Conservation (phyloP, 2,797 vertebrate genomes). For the Acanthurus lineatus region DNA sequence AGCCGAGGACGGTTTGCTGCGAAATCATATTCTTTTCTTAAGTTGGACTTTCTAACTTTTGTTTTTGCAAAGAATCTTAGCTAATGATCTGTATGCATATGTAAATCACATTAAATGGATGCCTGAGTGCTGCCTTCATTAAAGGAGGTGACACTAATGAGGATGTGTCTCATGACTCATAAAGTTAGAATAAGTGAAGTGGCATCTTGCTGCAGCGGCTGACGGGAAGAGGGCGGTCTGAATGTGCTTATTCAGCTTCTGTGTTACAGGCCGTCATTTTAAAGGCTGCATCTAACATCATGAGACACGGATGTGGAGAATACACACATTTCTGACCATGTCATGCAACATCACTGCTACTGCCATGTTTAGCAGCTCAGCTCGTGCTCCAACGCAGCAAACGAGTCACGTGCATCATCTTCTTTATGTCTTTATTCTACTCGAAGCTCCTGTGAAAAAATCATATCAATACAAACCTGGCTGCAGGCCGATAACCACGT, state of each 20-base stretch:
- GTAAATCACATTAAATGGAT: conserved; percentile 21
- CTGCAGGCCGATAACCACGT: conserved; percentile 25
- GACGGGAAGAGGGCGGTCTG: conserved; percentile 37
- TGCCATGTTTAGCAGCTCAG: background rate
- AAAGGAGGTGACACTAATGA: conserved; percentile 42
- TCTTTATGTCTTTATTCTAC: conserved; percentile 23
- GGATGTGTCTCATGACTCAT: conserved; percentile 23
- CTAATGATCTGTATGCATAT: conserved; percentile 36
- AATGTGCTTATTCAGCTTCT: conserved; percentile 60
- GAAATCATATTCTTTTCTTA: conserved; percentile 11
- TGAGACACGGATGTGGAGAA: conserved; percentile 3
- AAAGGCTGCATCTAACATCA: conserved; percentile 35
- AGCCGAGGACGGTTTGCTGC: conserved; percentile 16
- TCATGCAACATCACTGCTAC: background rate
- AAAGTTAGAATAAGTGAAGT: conserved; percentile 19
- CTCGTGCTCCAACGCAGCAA: background rate
- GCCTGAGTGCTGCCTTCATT: conserved; percentile 6
- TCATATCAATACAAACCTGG: conserved; percentile 43
- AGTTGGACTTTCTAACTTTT: background rate
- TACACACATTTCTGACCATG: conserved; percentile 3
- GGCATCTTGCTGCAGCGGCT: conserved; percentile 21
- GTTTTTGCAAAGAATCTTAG: background rate
- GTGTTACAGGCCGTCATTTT: conserved; percentile 45
- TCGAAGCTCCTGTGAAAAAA: conserved; percentile 19
- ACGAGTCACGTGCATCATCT: background rate